phyloP scores from a whole-genome alignment of 2,797 vertebrate species.

The Gobio occitaniae region DNA sequence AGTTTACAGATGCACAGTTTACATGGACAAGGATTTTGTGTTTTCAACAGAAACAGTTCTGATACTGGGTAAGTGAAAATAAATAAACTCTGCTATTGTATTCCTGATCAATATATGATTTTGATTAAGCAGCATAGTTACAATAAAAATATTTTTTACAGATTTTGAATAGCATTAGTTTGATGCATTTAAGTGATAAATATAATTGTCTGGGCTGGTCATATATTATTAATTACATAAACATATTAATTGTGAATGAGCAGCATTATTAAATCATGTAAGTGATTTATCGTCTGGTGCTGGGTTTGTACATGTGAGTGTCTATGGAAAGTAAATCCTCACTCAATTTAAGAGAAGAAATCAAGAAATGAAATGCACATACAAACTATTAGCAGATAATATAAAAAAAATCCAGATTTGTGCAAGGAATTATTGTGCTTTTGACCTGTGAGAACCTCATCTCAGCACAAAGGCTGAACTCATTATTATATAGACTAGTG shows the following conservation, averaged over 20 bases:
- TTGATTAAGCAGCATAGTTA: not conserved
- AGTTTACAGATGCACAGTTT: not conserved
- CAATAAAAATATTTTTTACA: not conserved
- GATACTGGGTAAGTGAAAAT: accelerated
- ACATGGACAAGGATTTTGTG: not conserved
- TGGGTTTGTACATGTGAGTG: too few species aligned
- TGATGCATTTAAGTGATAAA: not conserved
- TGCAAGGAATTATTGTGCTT: too few species aligned
- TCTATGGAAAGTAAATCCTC: too few species aligned
- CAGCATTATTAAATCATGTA: not conserved
- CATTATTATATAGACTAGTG: too few species aligned
- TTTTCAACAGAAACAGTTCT: accelerated
- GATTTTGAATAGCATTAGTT: not conserved
- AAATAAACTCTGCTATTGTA: not conserved
- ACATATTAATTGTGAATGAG: not conserved
- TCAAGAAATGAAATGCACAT: too few species aligned
- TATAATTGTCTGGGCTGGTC: not conserved
- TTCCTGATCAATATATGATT: not conserved
- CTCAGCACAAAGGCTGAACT: too few species aligned
- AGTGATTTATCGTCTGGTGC: not conserved
- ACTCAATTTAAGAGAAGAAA: too few species aligned
- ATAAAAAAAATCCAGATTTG: too few species aligned
- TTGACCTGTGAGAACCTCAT: too few species aligned
- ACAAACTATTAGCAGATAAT: too few species aligned
- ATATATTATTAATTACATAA: not conserved